phyloP scores from a whole-genome alignment of 23 tunicate species.

The Diplosoma virens region DNA sequence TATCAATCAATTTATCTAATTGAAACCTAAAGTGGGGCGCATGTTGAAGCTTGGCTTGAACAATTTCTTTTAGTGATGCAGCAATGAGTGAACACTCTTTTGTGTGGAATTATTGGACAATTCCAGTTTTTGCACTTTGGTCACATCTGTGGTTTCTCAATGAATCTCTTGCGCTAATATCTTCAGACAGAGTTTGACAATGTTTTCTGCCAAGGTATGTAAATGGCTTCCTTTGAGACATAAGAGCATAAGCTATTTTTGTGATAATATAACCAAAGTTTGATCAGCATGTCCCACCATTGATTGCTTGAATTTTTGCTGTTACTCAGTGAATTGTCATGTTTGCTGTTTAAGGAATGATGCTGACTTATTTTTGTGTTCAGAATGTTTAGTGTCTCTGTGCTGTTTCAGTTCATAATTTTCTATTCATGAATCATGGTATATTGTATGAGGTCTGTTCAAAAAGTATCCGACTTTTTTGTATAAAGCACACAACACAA shows the following conservation, averaged over 20 bases:
- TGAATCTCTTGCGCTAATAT: background rate
- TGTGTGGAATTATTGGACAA: too few species aligned
- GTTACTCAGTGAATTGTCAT: conserved; percentile 5
- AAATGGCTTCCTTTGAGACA: background rate
- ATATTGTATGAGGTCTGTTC: too few species aligned
- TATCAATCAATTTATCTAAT: background rate
- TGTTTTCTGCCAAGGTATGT: background rate
- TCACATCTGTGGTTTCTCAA: background rate
- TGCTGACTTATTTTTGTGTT: too few species aligned
- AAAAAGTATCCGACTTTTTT: too few species aligned
- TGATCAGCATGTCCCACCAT: background rate
- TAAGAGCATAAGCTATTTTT: background rate
- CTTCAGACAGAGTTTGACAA: background rate
- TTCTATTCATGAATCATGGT: too few species aligned
- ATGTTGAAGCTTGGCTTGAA: background rate
- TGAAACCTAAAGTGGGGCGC: background rate
- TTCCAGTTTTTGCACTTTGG: too few species aligned
- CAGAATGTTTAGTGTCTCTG: background rate
- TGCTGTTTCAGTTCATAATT: background rate
- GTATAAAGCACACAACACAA: too few species aligned
- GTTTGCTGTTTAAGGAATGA: background rate
- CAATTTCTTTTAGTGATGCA: background rate
- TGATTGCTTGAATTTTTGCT: background rate
- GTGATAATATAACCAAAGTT: conserved; percentile 25
- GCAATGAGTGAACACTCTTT: background rate